Percentiles rank a stretch among this genome's conserved stretches.
Conservation (phyloP, 2,113 vertebrate genomes). For the Pollachius pollachius region DNA sequence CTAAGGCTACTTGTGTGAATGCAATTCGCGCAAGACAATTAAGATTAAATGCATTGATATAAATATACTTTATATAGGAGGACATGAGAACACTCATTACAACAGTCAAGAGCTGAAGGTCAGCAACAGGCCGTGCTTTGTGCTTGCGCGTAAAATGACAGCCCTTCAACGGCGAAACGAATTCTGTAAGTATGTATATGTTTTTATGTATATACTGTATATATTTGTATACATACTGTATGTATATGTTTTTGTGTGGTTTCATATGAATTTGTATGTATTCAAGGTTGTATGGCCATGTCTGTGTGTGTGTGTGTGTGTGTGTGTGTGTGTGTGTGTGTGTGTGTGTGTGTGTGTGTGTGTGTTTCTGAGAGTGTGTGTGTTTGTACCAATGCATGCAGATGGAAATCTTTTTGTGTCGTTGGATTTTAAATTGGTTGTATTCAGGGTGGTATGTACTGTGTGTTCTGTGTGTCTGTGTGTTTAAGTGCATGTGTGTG, state of each 20-base stretch:
- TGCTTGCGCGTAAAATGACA: too few relatives aligned
- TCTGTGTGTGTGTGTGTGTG: neutral
- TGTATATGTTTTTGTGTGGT: neutral
- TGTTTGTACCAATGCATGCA: too few relatives aligned
- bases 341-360: neutral
- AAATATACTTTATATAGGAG: too few relatives aligned
- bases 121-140: too few relatives aligned
- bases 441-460: neutral
- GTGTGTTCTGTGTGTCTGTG: neutral
- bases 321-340: neutral
- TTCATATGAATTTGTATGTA: neutral
- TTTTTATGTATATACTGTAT: neutral
- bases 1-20: too few relatives aligned
- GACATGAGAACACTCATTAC: too few relatives aligned
- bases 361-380: neutral
- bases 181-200: too few relatives aligned
- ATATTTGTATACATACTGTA: too few relatives aligned
- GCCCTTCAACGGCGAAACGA: too few relatives aligned
- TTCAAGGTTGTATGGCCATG: neutral
- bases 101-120: too few relatives aligned
- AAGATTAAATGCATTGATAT: too few relatives aligned
- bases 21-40: too few relatives aligned
- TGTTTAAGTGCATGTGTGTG: neutral
- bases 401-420: neutral
- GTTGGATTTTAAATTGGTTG: neutral